A percentile compares a stretch with the other conserved stretches of the same genome.
These are phyloP conservation scores for Urophycis tenuis DNA, from an alignment of 2,797 vertebrate species.

Conservation along the genomic window DNA sequence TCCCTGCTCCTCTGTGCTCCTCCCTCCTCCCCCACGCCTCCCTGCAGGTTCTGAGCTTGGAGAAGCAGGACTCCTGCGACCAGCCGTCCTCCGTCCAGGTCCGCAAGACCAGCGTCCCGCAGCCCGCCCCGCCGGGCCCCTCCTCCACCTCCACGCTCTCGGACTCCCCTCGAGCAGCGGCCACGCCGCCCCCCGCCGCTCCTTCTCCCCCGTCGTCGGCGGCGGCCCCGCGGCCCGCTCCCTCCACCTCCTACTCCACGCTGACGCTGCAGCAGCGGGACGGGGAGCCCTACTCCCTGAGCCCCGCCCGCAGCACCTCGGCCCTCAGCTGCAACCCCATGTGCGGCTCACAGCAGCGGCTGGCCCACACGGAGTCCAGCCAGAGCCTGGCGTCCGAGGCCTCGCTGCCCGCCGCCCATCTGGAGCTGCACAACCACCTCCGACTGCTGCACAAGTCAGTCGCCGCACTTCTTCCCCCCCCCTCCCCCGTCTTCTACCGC, in stretches of 20 bases:
- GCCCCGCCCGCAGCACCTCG: conserved; percentile 73
- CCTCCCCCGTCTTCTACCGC: background rate
- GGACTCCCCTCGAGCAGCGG: conserved; percentile 44
- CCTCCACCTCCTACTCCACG: conserved; percentile 41
- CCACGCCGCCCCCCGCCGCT: conserved; percentile 48
- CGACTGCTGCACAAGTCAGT: conserved; percentile 91
- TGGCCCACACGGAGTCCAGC: conserved; percentile 82
- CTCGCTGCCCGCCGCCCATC: conserved; percentile 83
- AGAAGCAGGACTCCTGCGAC: conserved; percentile 77
- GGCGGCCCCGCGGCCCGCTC: background rate
- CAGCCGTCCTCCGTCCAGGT: conserved; percentile 84
- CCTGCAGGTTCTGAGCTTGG: conserved; percentile 80
- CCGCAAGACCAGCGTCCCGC: conserved; percentile 74
- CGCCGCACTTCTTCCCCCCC: background rate
- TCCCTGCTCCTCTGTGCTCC: too few species aligned
- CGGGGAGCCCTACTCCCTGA: conserved; percentile 55
- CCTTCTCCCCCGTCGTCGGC: conserved; percentile 37
- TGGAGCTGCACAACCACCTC: conserved; percentile 88
- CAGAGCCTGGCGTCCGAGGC: conserved; percentile 92
- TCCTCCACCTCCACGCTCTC: conserved; percentile 41
- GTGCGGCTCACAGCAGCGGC: conserved; percentile 76
- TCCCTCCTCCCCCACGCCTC: background rate
- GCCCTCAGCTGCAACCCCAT: conserved; percentile 67
- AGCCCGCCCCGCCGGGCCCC: conserved; percentile 45
- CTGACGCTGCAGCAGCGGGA: conserved; percentile 58